Evolutionary conservation across 2,797 vertebrate species (phyloP).

Genomic region (Chaenodraco wilsoni): DNA sequence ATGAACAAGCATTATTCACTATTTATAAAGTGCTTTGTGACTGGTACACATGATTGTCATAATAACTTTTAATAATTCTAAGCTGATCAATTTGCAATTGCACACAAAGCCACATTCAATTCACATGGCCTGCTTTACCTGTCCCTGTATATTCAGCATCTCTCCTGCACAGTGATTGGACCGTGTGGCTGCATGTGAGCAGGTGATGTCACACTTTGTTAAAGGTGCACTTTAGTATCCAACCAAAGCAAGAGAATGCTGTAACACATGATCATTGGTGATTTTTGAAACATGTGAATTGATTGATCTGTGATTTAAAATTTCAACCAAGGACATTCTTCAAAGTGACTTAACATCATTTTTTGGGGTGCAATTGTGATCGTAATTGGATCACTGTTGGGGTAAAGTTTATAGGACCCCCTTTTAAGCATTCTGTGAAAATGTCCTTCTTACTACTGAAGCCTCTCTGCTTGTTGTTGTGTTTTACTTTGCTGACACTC

Average conservation of each 20-base stretch:
- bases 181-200: background rate
- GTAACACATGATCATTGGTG: slow-evolving; percentile 11
- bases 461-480: background rate
- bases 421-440: background rate
- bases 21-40: slow-evolving; percentile 28
- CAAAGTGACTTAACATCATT: background rate
- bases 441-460: slow-evolving; percentile 26
- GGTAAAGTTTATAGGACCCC: slow-evolving; percentile 2
- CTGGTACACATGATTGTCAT: slow-evolving; percentile 27
- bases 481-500: slow-evolving; percentile 4
- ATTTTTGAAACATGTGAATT: slow-evolving; percentile 11
- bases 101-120: slow-evolving; percentile 1
- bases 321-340: slow-evolving; percentile 1
- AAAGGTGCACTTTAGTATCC: slow-evolving; percentile 61
- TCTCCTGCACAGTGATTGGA: slow-evolving; percentile 33
- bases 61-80: slow-evolving; percentile 10
- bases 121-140: background rate
- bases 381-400: background rate
- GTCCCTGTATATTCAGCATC: background rate
- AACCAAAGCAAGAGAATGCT: slow-evolving; percentile 67
- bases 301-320: slow-evolving; percentile 9
- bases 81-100: background rate
- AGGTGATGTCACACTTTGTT: slow-evolving; percentile 24
- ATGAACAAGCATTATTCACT: slow-evolving; percentile 9
- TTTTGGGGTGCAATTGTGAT: background rate